Percentiles rank a stretch among this genome's conserved stretches.
phyloP scores from a whole-genome alignment of 2,888 invertebrate species.

The Acronicta aceris region DNA sequence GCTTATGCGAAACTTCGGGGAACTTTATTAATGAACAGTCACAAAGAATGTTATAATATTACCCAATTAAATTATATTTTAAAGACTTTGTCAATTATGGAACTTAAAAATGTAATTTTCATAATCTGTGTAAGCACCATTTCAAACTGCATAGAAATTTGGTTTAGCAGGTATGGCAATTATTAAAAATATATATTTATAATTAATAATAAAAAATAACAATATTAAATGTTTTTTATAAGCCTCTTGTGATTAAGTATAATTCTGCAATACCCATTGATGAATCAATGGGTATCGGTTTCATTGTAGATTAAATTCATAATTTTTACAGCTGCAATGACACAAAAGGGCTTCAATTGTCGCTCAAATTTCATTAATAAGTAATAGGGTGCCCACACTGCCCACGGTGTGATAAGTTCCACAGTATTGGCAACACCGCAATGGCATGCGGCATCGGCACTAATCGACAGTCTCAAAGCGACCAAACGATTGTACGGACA shows the following conservation, averaged over 20 bases:
- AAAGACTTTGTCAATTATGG: not conserved
- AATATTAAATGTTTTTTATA: no score
- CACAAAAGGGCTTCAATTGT: slow-evolving; percentile 18
- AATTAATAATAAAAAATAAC: no score
- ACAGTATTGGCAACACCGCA: slow-evolving; percentile 49
- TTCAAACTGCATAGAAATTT: no score
- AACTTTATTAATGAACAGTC: slow-evolving; percentile 1
- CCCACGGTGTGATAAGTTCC: slow-evolving; percentile 15
- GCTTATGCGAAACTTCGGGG: not conserved
- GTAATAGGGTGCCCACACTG: slow-evolving; percentile 16
- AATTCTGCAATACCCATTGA: no score
- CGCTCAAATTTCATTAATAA: slow-evolving; percentile 10
- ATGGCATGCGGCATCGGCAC: not conserved
- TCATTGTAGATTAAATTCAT: no score
- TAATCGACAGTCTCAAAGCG: slow-evolving; percentile 36
- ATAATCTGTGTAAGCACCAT: not conserved
- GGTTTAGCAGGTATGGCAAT: no score
- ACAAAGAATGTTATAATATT: not conserved
- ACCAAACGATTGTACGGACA: slow-evolving; percentile 45
- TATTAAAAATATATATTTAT: no score
- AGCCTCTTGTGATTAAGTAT: no score
- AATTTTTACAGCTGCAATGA: not conserved
- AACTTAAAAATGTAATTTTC: no score
- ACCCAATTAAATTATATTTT: not conserved
- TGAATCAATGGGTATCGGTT: no score